A percentile compares a stretch with the other conserved stretches of the same genome.
Evolutionary conservation across 2,888 invertebrate species (phyloP).

Genomic region (Lepidonotus clava): DNA sequence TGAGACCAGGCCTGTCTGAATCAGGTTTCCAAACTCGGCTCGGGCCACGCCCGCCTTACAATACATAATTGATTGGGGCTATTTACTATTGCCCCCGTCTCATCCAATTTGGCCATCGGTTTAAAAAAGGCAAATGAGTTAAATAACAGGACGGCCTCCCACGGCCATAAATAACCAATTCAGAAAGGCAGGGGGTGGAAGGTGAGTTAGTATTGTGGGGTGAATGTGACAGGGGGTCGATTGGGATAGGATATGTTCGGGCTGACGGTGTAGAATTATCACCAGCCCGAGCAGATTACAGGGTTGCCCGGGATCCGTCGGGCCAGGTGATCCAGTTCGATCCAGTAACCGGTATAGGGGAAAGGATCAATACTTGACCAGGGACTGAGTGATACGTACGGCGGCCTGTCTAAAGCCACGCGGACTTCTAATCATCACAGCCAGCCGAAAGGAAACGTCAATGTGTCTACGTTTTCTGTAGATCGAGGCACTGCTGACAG

Average conservation of each 20-base stretch:
- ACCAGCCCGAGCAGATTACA: background rate
- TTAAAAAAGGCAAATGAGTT: too few species aligned
- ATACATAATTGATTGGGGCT: background rate
- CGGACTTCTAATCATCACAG: too few species aligned
- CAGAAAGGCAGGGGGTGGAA: too few species aligned
- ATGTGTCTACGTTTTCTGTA: too few species aligned
- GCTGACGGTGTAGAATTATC: background rate
- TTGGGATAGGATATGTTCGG: background rate
- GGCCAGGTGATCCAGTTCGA: background rate
- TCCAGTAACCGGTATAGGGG: background rate
- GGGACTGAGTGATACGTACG: too few species aligned
- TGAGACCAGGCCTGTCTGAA: background rate
- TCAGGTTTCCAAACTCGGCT: background rate
- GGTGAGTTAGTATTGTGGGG: too few species aligned
- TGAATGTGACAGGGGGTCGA: background rate
- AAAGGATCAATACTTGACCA: constrained; percentile 27
- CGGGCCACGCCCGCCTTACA: background rate
- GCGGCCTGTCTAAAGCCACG: too few species aligned
- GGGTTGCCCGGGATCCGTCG: background rate
- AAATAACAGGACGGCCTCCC: too few species aligned
- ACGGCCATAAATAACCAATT: too few species aligned
- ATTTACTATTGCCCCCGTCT: background rate
- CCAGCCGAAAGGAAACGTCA: too few species aligned
- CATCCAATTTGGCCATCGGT: too few species aligned
- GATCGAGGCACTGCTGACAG: too few species aligned